These are phyloP conservation scores for Zaprionus gabonicus DNA, from an alignment of 1,140 invertebrate species.

Conservation along the genomic window DNA sequence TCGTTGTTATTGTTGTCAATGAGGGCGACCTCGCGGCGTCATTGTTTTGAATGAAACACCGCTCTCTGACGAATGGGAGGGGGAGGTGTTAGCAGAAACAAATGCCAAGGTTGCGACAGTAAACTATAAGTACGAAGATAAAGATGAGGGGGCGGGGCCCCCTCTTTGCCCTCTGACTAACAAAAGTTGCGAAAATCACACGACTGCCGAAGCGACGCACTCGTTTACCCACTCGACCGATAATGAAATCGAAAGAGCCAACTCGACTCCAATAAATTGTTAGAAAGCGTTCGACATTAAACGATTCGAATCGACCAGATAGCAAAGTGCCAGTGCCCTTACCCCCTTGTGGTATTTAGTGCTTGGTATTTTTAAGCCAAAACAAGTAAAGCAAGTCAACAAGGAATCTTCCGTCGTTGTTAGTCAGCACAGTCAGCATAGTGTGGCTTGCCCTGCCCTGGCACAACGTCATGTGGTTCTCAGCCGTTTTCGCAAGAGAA, in stretches of 20 bases:
- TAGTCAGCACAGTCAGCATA: slow-evolving; percentile 12
- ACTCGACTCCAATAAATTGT: slow-evolving; percentile 2
- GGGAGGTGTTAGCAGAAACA: slow-evolving; percentile 13
- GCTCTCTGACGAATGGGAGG: neutral
- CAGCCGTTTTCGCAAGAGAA: slow-evolving; percentile 13
- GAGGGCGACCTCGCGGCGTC: slow-evolving; percentile 31
- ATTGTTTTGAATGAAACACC: slow-evolving; percentile 19
- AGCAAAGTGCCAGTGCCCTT: neutral
- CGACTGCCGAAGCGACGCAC: neutral
- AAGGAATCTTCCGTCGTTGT: slow-evolving; percentile 5
- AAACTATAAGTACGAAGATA: slow-evolving; percentile 22
- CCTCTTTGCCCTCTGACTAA: slow-evolving; percentile 29
- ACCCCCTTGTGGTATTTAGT: neutral
- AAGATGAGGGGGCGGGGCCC: neutral
- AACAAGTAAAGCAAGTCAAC: slow-evolving; percentile 1
- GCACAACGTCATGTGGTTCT: slow-evolving; percentile 35
- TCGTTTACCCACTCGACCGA: slow-evolving; percentile 17
- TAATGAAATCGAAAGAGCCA: slow-evolving; percentile 13
- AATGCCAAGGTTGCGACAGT: slow-evolving; percentile 14
- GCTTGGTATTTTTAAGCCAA: neutral
- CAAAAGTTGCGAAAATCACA: slow-evolving; percentile 10
- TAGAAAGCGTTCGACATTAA: slow-evolving; percentile 31
- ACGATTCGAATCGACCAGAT: neutral
- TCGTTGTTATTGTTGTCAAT: slow-evolving; percentile 16
- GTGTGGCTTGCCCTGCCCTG: no score